Percentiles rank a stretch among this genome's conserved stretches.
Conservation (phyloP, 2,113 vertebrate species). For the Heloderma charlesbogerti region DNA sequence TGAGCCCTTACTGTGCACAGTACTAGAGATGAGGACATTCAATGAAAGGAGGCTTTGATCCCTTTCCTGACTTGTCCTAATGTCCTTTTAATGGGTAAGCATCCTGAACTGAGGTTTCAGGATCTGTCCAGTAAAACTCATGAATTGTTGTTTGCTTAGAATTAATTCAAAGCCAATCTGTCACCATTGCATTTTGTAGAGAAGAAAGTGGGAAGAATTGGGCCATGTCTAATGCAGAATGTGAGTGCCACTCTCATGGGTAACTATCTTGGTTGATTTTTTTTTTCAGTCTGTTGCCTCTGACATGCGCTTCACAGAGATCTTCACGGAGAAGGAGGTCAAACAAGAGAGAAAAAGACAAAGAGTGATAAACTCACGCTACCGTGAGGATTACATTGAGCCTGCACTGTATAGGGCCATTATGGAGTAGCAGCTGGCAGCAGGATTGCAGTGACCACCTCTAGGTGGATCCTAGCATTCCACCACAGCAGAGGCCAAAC, state of each 20-base stretch:
- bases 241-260: background rate
- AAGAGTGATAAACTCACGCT: conserved; percentile 95
- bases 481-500: conserved; percentile 74
- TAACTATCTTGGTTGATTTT: conserved; percentile 33
- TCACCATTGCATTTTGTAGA: background rate
- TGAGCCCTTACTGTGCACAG: no score
- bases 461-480: conserved; percentile 73
- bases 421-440: conserved; percentile 87
- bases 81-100: background rate
- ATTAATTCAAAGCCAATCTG: accelerated
- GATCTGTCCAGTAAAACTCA: background rate
- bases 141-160: no score
- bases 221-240: background rate
- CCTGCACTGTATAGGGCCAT: conserved; percentile 94
- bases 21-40: background rate
- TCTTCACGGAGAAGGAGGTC: conserved; percentile 92
- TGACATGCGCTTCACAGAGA: conserved; percentile 97
- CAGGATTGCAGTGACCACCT: conserved; percentile 60
- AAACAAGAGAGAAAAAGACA: conserved; percentile 95
- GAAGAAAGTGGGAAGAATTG: background rate
- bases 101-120: background rate
- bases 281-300: conserved; percentile 91
- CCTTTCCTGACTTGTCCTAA: background rate
- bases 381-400: conserved; percentile 96
- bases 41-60: background rate